A percentile compares a stretch with the other conserved stretches of the same genome.
Conservation (phyloP, 2,797 vertebrate species). For the Dendrocincla fuliginosa region DNA sequence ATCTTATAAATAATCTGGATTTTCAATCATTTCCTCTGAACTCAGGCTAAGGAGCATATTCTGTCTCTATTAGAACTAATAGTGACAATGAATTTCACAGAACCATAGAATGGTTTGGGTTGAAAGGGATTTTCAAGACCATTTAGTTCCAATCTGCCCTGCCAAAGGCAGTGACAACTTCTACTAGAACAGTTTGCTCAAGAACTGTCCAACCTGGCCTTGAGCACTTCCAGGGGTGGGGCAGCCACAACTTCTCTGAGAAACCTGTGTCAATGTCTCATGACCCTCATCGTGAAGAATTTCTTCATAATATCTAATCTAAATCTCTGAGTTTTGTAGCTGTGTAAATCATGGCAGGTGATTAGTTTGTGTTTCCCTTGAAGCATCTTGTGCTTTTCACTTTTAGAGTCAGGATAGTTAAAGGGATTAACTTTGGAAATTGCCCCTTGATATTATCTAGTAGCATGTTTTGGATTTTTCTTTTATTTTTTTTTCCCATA, state of each 20-base stretch:
- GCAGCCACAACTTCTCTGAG: not conserved
- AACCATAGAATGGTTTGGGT: not conserved
- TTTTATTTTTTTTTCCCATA: not conserved
- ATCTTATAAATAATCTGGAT: not conserved
- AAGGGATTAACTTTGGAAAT: not conserved
- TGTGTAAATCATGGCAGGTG: not conserved
- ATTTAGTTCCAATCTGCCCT: not conserved
- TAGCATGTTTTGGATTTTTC: not conserved
- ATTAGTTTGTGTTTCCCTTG: not conserved
- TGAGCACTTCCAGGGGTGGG: not conserved
- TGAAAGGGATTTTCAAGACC: not conserved
- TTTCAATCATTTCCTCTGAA: not conserved
- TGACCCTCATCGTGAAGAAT: not conserved
- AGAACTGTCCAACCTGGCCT: not conserved
- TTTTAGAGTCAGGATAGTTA: not conserved
- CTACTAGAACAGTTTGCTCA: not conserved
- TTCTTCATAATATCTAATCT: not conserved
- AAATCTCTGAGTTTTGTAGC: not conserved
- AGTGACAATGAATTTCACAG: not conserved
- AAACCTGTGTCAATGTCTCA: rapidly evolving
- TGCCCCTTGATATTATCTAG: not conserved
- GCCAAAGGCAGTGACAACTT: not conserved
- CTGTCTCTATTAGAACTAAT: not conserved
- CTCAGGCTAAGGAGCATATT: not conserved
- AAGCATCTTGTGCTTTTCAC: not conserved